Evolutionary conservation across 2,888 invertebrate species (phyloP).

Genomic region (Lamproptera curius): DNA sequence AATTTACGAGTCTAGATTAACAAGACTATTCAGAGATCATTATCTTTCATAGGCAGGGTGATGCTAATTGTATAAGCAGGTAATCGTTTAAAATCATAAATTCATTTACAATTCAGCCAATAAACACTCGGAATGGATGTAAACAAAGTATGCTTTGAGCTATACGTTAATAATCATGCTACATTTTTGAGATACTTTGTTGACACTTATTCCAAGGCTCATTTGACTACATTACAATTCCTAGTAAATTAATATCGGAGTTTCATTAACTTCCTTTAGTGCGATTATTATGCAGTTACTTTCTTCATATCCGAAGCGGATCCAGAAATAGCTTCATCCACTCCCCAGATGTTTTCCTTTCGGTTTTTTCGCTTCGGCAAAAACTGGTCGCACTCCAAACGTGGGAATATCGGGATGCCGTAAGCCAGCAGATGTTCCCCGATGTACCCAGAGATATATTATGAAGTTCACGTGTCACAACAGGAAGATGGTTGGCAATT

Average conservation of each 20-base stretch:
- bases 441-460: constrained; percentile 37
- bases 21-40: constrained; percentile 17
- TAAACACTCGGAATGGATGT: no score
- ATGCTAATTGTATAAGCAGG: no score
- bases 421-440: constrained; percentile 60
- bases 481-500: constrained; percentile 52
- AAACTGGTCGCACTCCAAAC: constrained; percentile 59
- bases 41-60: no score
- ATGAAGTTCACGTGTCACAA: constrained; percentile 57
- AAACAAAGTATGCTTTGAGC: no score
- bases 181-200: neutral
- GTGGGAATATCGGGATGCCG: constrained; percentile 54
- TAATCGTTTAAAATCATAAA: no score
- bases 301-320: constrained; percentile 44
- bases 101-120: no score
- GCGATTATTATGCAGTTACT: constrained; percentile 25
- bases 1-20: neutral
- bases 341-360: constrained; percentile 65
- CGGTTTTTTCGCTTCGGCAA: constrained; percentile 48
- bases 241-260: constrained; percentile 23
- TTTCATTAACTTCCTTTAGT: constrained; percentile 48
- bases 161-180: no score
- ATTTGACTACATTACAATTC: neutral
- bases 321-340: constrained; percentile 57
- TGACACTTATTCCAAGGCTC: neutral